Percentiles rank a stretch among this genome's conserved stretches.
These are phyloP conservation scores for Montipora efflorescens DNA, from an alignment of 64 coral and sea anemone species.

Conservation along the genomic window DNA sequence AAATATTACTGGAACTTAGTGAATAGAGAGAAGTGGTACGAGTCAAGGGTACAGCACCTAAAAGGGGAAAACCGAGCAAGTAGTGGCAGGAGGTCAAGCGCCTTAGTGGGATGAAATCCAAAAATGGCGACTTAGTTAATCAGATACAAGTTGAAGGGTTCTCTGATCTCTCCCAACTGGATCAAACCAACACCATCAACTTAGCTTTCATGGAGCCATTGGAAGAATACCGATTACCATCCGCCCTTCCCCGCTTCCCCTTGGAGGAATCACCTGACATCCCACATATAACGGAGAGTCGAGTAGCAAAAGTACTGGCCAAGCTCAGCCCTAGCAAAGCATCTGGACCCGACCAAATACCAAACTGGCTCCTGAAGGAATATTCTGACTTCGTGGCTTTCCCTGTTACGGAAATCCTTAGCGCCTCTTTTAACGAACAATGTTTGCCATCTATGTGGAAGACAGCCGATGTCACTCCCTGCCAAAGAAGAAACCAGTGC, in stretches of 20 bases:
- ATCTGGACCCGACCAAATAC: neutral
- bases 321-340: slow-evolving; percentile 53
- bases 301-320: slow-evolving; percentile 39
- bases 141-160: slow-evolving; percentile 46
- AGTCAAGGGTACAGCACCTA: slow-evolving; percentile 17
- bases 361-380: neutral
- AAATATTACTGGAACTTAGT: neutral
- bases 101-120: slow-evolving; percentile 41
- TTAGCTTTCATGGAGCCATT: slow-evolving; percentile 30
- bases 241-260: slow-evolving; percentile 11
- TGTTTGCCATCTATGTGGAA: slow-evolving; percentile 48
- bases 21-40: neutral
- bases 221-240: slow-evolving; percentile 38
- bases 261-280: slow-evolving; percentile 59
- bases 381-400: slow-evolving; percentile 51
- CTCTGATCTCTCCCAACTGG: slow-evolving; percentile 23
- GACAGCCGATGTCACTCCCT: slow-evolving; percentile 46
- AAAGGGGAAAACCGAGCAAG: neutral
- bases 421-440: slow-evolving; percentile 34
- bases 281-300: slow-evolving; percentile 13
- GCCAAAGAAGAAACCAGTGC: slow-evolving; percentile 52
- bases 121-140: slow-evolving; percentile 34
- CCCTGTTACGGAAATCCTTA: slow-evolving; percentile 42
- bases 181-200: slow-evolving; percentile 67
- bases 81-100: slow-evolving; percentile 35